Evolutionary conservation across 2,113 vertebrate species (phyloP), one percentile per base, ranked within the genome.

Genomic region (Mystacornis crossleyi): DNA sequence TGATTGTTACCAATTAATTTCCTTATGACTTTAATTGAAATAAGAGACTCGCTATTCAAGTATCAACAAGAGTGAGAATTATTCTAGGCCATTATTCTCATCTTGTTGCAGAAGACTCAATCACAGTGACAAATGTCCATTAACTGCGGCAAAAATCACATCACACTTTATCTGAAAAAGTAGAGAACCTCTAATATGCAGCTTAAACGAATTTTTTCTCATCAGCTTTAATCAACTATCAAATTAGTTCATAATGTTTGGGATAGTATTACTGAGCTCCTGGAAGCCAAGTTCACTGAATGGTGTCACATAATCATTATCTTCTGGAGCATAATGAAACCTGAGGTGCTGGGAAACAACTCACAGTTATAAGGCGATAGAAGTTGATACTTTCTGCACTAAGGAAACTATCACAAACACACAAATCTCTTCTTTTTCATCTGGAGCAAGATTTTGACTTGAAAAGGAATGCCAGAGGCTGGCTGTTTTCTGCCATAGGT

Each of bases 161-260:
- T 81, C 57, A 64, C n/a, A 50, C 4, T 0, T 87, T 96, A 69
- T 96, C 67, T 77, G 42, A 47, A 84, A 82, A 95, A 81, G 64
- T 36, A 73, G 90, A 79, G 82, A 92, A 97, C 93, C 86, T 93
- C 69, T 78, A 61, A 61, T 28, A 43, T 38, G 79, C 97, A 85
- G 79, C 85, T 91, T 64, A 89, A 95, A 95, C 43, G 9, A 95
- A 89, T 96, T 96, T 94, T 94, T 83, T 94, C 93, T 79, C 55
- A 96, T 97, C 65, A 86, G 50, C 62, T 80, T 80, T 94, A 96
- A 95, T 96, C 93, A 95, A 67, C 84, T 93, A 70, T 60, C 83
- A 90, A 90, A 96, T 97, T 93, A 96, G 78, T 93, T 93, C 23
- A 10, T 91, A 93, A 86, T 90, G 62, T 96, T 96, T 96, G 84